Evolutionary conservation across 2,888 invertebrate species (phyloP), one percentile per base, ranked within the genome.

Genomic region (Eugnorisma glareosa): DNA sequence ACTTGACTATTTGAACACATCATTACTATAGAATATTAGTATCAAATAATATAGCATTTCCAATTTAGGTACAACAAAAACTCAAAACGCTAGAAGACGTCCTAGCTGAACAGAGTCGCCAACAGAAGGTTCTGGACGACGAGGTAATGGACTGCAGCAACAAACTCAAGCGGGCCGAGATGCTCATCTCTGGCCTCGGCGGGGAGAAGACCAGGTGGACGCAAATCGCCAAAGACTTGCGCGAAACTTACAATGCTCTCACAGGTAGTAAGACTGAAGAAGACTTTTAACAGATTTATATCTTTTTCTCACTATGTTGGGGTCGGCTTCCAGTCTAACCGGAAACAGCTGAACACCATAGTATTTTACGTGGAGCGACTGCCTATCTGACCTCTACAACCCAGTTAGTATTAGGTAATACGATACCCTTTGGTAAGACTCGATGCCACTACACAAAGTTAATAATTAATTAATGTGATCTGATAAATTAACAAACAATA

Each of bases 161-260:
- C 91, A 99, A 99, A 93, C 93, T 99, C 75, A 98, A 98, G 91
- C 97, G 99, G 81, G 99, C 99, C 0, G 98, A 99, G 94, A 99
- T 99, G 94, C 97, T 99, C 80, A 99, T 99, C 81, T 98, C 98
- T 0, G 99, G 99, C 0, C 96, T 99, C 51, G 99, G 99, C 0
- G 99, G 99, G 0, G 99, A 99, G 94, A 99, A 99, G 89, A 97
- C 97, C 3, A 97, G 99, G 79, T 99, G 99, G 99, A 98, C 97
- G 1, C 97, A 97, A 64, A 98, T 98, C 24, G 99, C 99, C 0
- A 97, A 97, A 90, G 91, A 93, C 1, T 95, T 98, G 15, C 97
- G 98, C 31, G 97, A 97, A 76, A 97, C 97, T 82, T 98, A 98
- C 91, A 97, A 97, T 85, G 97, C 98, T 54, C 96, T 99, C 1